Base-by-base conservation (phyloP, 1,140 invertebrate genomes). In the Pteromalus puparum region DNA sequence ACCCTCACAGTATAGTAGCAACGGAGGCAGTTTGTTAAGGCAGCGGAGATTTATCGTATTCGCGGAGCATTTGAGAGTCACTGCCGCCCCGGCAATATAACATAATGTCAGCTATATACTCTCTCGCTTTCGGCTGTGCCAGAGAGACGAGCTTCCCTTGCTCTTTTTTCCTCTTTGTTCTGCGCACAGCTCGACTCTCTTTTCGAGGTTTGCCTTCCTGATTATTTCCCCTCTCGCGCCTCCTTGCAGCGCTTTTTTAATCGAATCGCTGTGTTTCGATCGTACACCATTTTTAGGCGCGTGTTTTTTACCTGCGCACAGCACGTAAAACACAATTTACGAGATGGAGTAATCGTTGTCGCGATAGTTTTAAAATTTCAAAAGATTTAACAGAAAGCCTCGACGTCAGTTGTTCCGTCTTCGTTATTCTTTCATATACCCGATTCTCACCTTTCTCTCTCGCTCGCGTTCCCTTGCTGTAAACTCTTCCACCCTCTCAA, bases 81-180 rank as follows among this genome's bases (percentile, higher is more conserved):
- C 90, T 90, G 88, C 87, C 30, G 53, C 87, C 88, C 61, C 88
- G 87, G 90, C 91, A 90, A 91, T 92, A 91, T 92, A 92, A 89
- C 90, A 91, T 91, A 89, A 91, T 91, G 90, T 90, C 91, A 91
- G 89, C 90, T 87, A n/a, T n/a, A n/a, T n/a, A 92, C 89, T 92
- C 72, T 83, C 77, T 70, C 48, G 30, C 48, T 7, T n/a, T 82
- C 68, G 74, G 4, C 15, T 61, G 53, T 61, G 53, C 18, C 53
- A 7, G 53, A 61, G 53, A 61, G 53, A 21, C 53, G 30, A 21
- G 26, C 46, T n/a, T 26, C 74, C 81, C 30, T 38, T 67, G 42
- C 61, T 61, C 72, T 26, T 65, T 67, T 61, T 10, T 28, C 75
- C 34, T 67, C 82, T 85, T 76, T 81, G 78, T 84, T 78, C 75